A percentile compares a stretch with the other conserved stretches of the same genome.
phyloP scores from a whole-genome alignment of 92 coral and sea anemone species.

The Plumapathes pennacea region DNA sequence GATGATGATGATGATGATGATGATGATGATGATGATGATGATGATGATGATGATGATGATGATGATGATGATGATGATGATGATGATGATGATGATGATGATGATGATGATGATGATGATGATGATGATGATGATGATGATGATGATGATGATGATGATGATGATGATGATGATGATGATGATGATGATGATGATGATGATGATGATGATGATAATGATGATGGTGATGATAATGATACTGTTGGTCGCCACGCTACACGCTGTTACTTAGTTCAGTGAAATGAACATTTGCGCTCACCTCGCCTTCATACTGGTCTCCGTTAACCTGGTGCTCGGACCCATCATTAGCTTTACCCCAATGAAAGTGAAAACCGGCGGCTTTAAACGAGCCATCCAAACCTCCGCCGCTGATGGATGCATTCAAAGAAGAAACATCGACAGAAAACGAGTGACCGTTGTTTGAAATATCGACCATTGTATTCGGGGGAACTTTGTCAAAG shows the following conservation, averaged over 20 bases:
- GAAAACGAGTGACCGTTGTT: constrained; percentile 41
- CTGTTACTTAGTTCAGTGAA: too few species aligned
- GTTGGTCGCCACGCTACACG: neutral
- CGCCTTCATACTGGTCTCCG: constrained; percentile 53
- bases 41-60: neutral
- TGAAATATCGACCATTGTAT: neutral
- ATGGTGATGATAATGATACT: too few species aligned
- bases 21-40: neutral
- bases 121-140: neutral
- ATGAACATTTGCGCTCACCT: constrained; percentile 39
- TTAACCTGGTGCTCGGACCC: constrained; percentile 75
- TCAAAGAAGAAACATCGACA: too few species aligned
- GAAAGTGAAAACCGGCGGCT: constrained; percentile 47
- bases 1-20: neutral
- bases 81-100: neutral
- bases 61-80: neutral
- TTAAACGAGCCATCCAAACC: constrained; percentile 27
- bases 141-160: neutral
- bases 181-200: neutral
- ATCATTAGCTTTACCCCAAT: constrained; percentile 53
- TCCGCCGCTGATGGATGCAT: constrained; percentile 46
- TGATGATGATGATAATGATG: neutral
- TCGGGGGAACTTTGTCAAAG: neutral
- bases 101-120: neutral
- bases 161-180: neutral